Evolutionary conservation across 1,140 invertebrate species (phyloP).

Genomic region (Venturia canescens): DNA sequence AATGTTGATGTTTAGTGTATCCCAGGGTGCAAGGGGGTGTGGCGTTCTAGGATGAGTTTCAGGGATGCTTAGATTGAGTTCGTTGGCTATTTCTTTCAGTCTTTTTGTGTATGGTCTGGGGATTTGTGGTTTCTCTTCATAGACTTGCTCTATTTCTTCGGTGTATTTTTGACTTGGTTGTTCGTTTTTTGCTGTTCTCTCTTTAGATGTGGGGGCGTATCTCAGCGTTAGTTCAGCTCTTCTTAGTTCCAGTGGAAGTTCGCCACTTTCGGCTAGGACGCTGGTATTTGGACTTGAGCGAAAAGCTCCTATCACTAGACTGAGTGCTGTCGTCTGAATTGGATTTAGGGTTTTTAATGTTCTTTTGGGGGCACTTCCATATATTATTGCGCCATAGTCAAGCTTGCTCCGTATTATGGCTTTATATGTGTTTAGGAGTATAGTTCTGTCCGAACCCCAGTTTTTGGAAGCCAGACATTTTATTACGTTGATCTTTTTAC

Average conservation of each 20-base stretch:
- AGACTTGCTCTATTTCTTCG: slow-evolving; percentile 6
- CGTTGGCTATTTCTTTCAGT: slow-evolving; percentile 5
- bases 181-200: not conserved
- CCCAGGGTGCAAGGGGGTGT: slow-evolving; percentile 39
- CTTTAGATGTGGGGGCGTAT: slow-evolving; percentile 13
- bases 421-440: slow-evolving; percentile 52
- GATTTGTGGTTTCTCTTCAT: not conserved
- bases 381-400: slow-evolving; percentile 57
- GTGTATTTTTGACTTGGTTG: not conserved
- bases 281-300: slow-evolving; percentile 45
- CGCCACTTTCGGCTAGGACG: slow-evolving; percentile 21
- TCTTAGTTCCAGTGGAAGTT: slow-evolving; percentile 5
- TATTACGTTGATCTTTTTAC: slow-evolving; percentile 47
- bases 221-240: not conserved
- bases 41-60: not conserved
- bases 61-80: not conserved
- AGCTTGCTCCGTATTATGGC: slow-evolving; percentile 55
- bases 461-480: slow-evolving; percentile 46
- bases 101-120: not conserved
- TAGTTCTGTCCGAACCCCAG: slow-evolving; percentile 54
- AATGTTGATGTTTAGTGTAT: slow-evolving; percentile 20
- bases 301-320: slow-evolving; percentile 47
- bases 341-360: slow-evolving; percentile 48
- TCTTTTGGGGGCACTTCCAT: slow-evolving; percentile 53
- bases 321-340: slow-evolving; percentile 39